Conservation (phyloP, 2,797 vertebrate genomes). For the Chaetodon trifasciatus region DNA sequence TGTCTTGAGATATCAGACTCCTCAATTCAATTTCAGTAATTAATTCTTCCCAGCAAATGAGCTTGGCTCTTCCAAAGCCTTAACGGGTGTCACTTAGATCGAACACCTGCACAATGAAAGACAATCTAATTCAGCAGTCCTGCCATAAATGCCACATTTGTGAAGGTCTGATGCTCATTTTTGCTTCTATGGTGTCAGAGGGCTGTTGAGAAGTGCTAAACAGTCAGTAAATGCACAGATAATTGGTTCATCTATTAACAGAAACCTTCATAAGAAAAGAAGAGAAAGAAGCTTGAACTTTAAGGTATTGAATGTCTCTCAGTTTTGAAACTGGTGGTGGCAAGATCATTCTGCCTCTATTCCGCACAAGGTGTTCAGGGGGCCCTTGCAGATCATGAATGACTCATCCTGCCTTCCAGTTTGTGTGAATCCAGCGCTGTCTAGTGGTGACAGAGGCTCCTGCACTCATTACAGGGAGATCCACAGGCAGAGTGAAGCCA, state of each 20-base stretch:
- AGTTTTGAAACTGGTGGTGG: constrained; percentile 13
- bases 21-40: not conserved
- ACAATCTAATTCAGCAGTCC: not conserved
- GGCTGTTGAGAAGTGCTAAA: not conserved
- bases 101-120: not conserved
- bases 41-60: not conserved
- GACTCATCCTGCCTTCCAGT: constrained; percentile 60
- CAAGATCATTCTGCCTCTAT: constrained; percentile 22
- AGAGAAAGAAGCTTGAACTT: not conserved
- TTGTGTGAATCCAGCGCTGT: constrained; percentile 64
- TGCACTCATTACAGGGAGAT: constrained; percentile 9
- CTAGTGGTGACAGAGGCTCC: constrained; percentile 46
- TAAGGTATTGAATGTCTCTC: not conserved
- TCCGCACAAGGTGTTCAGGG: constrained; percentile 25
- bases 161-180: not conserved
- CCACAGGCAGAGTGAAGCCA: constrained; percentile 16
- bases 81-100: not conserved
- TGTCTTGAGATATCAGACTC: not conserved
- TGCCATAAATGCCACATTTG: not conserved
- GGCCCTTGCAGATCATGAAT: constrained; percentile 41
- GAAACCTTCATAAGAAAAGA: not conserved
- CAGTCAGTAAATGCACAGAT: not conserved
- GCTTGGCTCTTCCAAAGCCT: not conserved
- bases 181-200: not conserved
- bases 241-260: not conserved